Conservation (phyloP, 2,888 invertebrate genomes). For the Ryuthela nishihirai region DNA sequence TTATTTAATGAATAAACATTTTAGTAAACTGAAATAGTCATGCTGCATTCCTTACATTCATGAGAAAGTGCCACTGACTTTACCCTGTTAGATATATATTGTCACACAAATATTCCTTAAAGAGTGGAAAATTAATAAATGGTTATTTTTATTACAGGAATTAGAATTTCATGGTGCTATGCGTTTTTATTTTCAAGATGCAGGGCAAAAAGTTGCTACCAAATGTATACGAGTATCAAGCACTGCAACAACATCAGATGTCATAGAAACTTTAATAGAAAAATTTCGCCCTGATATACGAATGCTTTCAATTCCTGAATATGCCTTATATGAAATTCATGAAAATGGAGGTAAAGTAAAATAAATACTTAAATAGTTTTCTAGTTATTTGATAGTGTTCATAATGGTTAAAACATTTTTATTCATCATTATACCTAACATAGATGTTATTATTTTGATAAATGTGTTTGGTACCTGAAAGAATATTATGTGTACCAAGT, state of each 20-base stretch:
- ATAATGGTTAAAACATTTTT: not conserved
- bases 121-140: too few relatives aligned
- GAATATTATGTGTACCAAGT: too few relatives aligned
- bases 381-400: too few relatives aligned
- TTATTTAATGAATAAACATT: too few relatives aligned
- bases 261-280: slow-evolving; percentile 94
- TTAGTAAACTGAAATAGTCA: too few relatives aligned
- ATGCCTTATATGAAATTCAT: slow-evolving; percentile 67
- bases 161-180: slow-evolving; percentile 99
- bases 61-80: too few relatives aligned
- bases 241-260: slow-evolving; percentile 91
- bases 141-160: slow-evolving; percentile 39
- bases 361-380: too few relatives aligned
- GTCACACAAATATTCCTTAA: too few relatives aligned
- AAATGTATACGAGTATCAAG: slow-evolving; percentile 98
- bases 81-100: too few relatives aligned
- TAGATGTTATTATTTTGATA: too few relatives aligned
- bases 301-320: slow-evolving; percentile 70
- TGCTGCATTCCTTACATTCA: too few relatives aligned
- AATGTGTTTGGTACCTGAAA: too few relatives aligned
- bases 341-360: slow-evolving; percentile 62
- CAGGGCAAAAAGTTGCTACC: slow-evolving; percentile 96
- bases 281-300: slow-evolving; percentile 99
- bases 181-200: slow-evolving; percentile 99
- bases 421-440: not conserved